A percentile compares a stretch with the other conserved stretches of the same genome.
These are phyloP conservation scores for Hucho hucho DNA, from an alignment of 2,113 vertebrate genomes.

Conservation along the genomic window DNA sequence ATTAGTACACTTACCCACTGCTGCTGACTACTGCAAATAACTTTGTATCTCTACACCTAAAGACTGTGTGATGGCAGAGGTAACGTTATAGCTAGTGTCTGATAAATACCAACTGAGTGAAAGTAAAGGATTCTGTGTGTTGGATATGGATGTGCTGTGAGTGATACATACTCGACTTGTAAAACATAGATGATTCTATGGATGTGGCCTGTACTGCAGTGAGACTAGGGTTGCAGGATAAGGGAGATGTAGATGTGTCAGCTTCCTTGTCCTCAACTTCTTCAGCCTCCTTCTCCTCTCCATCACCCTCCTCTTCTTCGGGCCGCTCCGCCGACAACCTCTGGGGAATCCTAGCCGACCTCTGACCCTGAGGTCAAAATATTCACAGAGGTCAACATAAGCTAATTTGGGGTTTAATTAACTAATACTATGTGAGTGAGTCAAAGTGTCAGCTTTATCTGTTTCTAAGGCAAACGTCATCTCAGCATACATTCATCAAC, in stretches of 20 bases:
- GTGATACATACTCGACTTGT: constrained; percentile 93
- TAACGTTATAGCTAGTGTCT: constrained; percentile 10
- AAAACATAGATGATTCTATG: constrained; percentile 82
- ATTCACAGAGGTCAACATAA: constrained; percentile 19
- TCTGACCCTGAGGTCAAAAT: constrained; percentile 56
- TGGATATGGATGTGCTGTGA: constrained; percentile 73
- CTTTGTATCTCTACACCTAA: constrained; percentile 27
- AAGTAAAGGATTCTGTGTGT: constrained; percentile 23
- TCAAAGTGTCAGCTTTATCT: background rate
- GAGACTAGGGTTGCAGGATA: constrained; percentile 88
- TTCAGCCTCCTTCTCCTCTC: constrained; percentile 61
- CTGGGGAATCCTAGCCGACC: constrained; percentile 44
- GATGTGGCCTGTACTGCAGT: constrained; percentile 85
- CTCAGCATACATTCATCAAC: background rate
- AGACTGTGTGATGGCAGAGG: constrained; percentile 15
- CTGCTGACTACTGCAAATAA: constrained; percentile 54
- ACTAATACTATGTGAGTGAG: background rate
- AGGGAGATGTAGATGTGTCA: constrained; percentile 71
- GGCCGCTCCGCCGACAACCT: constrained; percentile 69
- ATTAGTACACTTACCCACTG: constrained; percentile 67
- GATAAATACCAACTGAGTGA: constrained; percentile 8
- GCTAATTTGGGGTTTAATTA: background rate
- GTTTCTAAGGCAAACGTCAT: background rate
- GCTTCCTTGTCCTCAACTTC: constrained; percentile 40
- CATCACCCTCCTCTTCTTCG: constrained; percentile 69